phyloP scores from a whole-genome alignment of 2,888 invertebrate genomes.

The Orthosia gothica region DNA sequence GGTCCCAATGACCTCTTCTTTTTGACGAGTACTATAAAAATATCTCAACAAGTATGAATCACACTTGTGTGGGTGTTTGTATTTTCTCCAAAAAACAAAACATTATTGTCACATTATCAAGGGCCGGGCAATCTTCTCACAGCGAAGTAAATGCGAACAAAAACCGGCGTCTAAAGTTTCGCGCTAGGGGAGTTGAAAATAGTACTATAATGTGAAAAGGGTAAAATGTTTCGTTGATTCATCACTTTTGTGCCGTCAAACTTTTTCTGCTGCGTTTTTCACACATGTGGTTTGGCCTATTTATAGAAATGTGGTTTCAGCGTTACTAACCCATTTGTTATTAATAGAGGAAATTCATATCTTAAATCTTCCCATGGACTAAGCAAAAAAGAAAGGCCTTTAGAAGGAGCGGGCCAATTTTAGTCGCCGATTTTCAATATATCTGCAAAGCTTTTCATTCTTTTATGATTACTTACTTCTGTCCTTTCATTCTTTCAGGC shows the following conservation, averaged over 20 bases:
- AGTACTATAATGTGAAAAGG: constrained; percentile 48
- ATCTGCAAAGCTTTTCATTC: background rate
- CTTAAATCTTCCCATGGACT: background rate
- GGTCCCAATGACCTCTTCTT: too few species aligned
- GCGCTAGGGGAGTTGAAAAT: constrained; percentile 41
- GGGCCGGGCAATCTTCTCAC: constrained; percentile 26
- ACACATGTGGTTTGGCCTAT: constrained; percentile 14
- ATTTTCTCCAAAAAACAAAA: constrained; percentile 30
- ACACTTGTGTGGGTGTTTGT: background rate
- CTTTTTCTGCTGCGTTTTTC: constrained; percentile 30
- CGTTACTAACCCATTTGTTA: background rate
- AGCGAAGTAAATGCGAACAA: constrained; percentile 21
- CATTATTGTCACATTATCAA: constrained; percentile 32
- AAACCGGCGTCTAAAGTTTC: constrained; percentile 32
- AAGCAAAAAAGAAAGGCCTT: background rate
- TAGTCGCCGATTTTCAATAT: background rate
- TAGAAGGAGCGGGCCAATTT: background rate
- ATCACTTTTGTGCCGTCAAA: constrained; percentile 20
- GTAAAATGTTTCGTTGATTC: constrained; percentile 44
- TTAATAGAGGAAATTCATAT: background rate
- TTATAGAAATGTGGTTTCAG: background rate
- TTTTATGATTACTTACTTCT: too few species aligned
- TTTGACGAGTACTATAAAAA: too few species aligned
- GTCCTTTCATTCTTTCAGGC: too few species aligned
- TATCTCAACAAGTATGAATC: background rate